A percentile compares a stretch with the other conserved stretches of the same genome.
phyloP scores from a whole-genome alignment of 2,113 vertebrate genomes.

The Otocyon megalotis region DNA sequence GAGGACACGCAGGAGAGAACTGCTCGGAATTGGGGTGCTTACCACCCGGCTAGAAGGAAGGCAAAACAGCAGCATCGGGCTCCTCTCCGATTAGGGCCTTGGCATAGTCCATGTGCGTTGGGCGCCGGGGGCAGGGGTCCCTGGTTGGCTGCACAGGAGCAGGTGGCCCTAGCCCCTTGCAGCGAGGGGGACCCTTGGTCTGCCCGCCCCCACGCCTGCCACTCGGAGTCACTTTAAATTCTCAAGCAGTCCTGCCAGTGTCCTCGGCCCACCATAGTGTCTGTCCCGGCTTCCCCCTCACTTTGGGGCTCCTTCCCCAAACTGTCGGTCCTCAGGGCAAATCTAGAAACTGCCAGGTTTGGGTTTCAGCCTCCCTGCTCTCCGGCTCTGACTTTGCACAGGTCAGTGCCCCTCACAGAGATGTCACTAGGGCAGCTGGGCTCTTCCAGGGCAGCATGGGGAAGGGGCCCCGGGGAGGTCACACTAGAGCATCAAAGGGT shows the following conservation, averaged over 20 bases:
- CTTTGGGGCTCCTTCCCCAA: neutral
- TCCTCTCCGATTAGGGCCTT: accelerated
- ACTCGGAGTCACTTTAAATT: neutral
- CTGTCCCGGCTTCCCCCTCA: neutral
- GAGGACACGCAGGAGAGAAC: neutral
- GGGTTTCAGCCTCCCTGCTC: neutral
- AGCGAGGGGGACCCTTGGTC: neutral
- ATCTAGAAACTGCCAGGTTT: neutral
- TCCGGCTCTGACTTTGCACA: neutral
- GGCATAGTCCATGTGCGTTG: accelerated
- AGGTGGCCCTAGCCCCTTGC: no score
- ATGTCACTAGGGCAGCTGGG: no score
- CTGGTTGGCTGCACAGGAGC: neutral
- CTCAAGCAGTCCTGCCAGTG: neutral
- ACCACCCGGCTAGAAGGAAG: neutral
- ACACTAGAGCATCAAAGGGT: neutral
- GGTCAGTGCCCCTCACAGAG: neutral
- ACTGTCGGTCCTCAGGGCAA: neutral
- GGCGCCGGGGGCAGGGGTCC: accelerated
- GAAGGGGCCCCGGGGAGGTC: neutral
- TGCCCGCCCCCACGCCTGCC: accelerated
- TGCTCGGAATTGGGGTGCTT: accelerated
- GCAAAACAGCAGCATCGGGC: neutral
- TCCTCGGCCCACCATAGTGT: neutral
- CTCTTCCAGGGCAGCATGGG: neutral